Percentiles rank a stretch among this genome's conserved stretches.
These are phyloP conservation scores for Megaceryle torquata DNA, from an alignment of 2,113 vertebrate genomes.

Conservation along the genomic window DNA sequence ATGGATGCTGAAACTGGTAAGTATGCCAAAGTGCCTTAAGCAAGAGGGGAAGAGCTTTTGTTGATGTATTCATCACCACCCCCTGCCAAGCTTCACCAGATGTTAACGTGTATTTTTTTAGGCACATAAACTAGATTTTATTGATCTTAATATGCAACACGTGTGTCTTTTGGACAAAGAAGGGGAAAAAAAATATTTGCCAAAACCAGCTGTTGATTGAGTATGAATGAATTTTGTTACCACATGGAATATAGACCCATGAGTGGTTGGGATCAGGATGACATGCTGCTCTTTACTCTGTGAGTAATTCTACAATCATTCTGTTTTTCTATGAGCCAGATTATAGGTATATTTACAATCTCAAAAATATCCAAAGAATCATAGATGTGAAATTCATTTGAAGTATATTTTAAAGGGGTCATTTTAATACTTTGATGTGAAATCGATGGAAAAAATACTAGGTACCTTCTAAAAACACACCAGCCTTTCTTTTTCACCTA, in stretches of 20 bases:
- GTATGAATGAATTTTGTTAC: not conserved
- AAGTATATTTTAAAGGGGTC: not conserved
- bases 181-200: not conserved
- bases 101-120: not conserved
- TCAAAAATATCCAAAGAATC: not conserved
- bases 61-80: not conserved
- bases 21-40: not conserved
- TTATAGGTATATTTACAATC: not conserved
- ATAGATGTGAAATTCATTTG: not conserved
- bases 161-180: not conserved
- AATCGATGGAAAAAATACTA: not conserved
- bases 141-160: not conserved
- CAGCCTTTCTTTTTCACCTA: not conserved
- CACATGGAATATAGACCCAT: not conserved
- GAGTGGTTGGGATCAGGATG: not conserved
- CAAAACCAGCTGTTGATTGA: not conserved
- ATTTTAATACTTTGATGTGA: not conserved
- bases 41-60: not conserved
- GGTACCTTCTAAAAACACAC: not conserved
- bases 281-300: not conserved
- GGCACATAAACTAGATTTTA: not conserved
- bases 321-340: not conserved
- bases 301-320: not conserved
- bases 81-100: not conserved
- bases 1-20: constrained; percentile 99